Evolutionary conservation across 2,888 invertebrate genomes (phyloP).

Genomic region (Pegoplata infirma): DNA sequence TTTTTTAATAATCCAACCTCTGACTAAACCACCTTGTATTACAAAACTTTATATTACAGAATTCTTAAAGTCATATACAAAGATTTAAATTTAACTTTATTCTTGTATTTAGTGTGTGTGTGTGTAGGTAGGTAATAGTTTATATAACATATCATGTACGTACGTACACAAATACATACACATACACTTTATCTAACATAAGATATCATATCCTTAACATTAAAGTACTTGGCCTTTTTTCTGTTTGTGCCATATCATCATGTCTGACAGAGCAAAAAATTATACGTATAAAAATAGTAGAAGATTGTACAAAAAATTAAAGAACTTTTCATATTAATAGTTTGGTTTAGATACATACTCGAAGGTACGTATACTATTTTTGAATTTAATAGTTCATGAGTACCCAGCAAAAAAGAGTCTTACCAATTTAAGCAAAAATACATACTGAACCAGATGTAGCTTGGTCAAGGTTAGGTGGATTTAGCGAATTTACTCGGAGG

Average conservation of each 20-base stretch:
- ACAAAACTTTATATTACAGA: neutral
- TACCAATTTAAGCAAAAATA: too few relatives aligned
- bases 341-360: conserved; percentile 6
- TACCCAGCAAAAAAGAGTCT: too few relatives aligned
- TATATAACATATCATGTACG: neutral
- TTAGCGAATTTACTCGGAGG: too few relatives aligned
- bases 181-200: neutral
- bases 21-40: too few relatives aligned
- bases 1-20: neutral
- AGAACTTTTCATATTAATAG: conserved; percentile 47
- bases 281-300: neutral
- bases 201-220: conserved; percentile 35
- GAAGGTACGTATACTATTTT: too few relatives aligned
- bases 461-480: too few relatives aligned
- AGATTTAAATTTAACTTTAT: conserved; percentile 14
- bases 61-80: conserved; percentile 19
- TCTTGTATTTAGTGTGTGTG: neutral
- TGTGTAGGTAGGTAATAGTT: neutral
- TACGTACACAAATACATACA: neutral
- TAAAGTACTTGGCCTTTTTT: conserved; percentile 21
- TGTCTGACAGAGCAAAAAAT: conserved; percentile 28
- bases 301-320: neutral
- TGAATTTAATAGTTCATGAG: too few relatives aligned
- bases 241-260: conserved; percentile 32
- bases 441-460: too few relatives aligned